Conservation (phyloP, 2,113 vertebrate genomes). For the Pampusana beccarii region DNA sequence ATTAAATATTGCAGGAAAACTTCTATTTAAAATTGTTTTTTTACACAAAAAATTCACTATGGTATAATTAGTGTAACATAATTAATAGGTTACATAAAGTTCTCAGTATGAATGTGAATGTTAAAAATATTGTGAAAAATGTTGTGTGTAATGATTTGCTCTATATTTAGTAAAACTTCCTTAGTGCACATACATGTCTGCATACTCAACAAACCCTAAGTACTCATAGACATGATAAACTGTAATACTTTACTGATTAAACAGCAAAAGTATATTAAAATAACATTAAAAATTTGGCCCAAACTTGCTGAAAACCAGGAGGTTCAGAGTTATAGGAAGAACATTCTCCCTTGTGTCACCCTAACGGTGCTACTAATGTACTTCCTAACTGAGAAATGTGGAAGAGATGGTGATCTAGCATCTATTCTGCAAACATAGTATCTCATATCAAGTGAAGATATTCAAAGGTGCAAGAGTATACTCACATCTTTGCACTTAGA, state of each 20-base stretch:
- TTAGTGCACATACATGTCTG: conserved; percentile 31
- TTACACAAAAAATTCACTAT: conserved; percentile 8
- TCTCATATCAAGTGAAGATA: neutral
- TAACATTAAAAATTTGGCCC: neutral
- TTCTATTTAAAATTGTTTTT: neutral
- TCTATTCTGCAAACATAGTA: neutral
- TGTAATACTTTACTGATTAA: conserved; percentile 9
- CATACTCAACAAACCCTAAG: conserved; percentile 36
- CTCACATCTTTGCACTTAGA: neutral
- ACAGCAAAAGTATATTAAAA: conserved; percentile 4
- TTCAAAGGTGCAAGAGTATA: neutral
- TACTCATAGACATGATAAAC: conserved; percentile 33
- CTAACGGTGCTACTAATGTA: neutral
- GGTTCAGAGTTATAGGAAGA: neutral
- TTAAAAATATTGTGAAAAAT: conserved; percentile 32
- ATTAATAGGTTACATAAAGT: conserved; percentile 35
- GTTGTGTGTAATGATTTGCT: conserved; percentile 24
- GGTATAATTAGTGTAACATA: conserved; percentile 45
- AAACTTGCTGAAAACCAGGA: neutral
- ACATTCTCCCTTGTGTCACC: neutral
- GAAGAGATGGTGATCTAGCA: neutral
- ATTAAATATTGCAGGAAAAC: neutral
- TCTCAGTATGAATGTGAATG: conserved; percentile 8
- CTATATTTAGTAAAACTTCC: conserved; percentile 59
- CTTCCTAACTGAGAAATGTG: neutral